These are phyloP conservation scores for Archocentrus centrarchus DNA, from an alignment of 2,113 vertebrate species.

Conservation along the genomic window DNA sequence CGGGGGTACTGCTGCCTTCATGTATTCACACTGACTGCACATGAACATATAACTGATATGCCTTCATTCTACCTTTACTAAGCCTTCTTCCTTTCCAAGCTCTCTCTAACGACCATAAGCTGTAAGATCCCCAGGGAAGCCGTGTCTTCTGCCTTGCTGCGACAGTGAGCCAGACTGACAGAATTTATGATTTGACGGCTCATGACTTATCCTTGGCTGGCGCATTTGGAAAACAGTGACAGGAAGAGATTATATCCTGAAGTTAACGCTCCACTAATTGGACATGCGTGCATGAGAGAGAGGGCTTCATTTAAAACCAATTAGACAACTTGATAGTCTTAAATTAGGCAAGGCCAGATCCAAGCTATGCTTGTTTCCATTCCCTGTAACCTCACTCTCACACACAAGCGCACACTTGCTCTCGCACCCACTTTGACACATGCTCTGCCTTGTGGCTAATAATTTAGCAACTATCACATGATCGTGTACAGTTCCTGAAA, in stretches of 20 bases:
- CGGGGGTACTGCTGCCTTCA: not conserved
- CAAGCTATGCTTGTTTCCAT: slow-evolving; percentile 30
- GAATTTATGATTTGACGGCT: slow-evolving; percentile 62
- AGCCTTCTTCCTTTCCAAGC: not conserved
- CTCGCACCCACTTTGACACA: slow-evolving; percentile 27
- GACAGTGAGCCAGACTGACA: slow-evolving; percentile 15
- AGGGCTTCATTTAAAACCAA: slow-evolving; percentile 72
- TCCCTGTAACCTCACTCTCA: not conserved
- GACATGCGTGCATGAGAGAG: slow-evolving; percentile 49
- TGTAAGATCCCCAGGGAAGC: slow-evolving; percentile 16
- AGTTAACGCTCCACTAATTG: slow-evolving; percentile 69
- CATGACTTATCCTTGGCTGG: slow-evolving; percentile 56
- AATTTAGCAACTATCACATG: slow-evolving; percentile 38
- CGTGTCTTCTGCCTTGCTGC: slow-evolving; percentile 7
- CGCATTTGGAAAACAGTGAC: slow-evolving; percentile 44
- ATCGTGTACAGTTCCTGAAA: not conserved
- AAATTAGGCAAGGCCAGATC: slow-evolving; percentile 66
- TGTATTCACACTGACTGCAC: not conserved
- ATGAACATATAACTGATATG: not conserved
- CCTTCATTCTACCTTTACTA: slow-evolving; percentile 3
- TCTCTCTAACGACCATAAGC: slow-evolving; percentile 14
- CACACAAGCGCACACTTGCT: not conserved
- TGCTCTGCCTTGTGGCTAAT: slow-evolving; percentile 44
- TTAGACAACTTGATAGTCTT: slow-evolving; percentile 72
- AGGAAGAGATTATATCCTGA: slow-evolving; percentile 48